These are phyloP conservation scores for Andrena bicolor DNA, from an alignment of 2,888 invertebrate genomes.

Conservation along the genomic window DNA sequence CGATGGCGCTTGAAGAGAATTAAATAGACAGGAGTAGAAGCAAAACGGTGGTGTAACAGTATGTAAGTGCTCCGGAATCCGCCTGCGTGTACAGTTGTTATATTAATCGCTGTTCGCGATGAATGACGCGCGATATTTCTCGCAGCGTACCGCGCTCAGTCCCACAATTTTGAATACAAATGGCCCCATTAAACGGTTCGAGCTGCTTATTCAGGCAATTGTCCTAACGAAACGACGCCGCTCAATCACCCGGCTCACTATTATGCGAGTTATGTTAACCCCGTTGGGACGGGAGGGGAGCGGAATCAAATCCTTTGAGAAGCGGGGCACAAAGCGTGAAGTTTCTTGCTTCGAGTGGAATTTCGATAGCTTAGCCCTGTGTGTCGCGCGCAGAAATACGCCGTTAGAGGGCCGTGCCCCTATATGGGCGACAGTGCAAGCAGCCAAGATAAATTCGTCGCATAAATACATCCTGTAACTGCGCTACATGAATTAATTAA, in stretches of 20 bases:
- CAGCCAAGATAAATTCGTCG: slow-evolving; percentile 41
- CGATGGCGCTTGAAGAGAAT: neutral
- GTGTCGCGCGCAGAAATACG: neutral
- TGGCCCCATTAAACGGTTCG: slow-evolving; percentile 53
- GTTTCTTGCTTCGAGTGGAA: slow-evolving; percentile 32
- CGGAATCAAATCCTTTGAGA: slow-evolving; percentile 45
- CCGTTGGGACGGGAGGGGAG: neutral
- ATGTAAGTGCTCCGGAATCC: slow-evolving; percentile 30
- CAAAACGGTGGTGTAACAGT: slow-evolving; percentile 21
- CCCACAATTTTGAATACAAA: slow-evolving; percentile 57
- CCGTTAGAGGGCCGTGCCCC: neutral
- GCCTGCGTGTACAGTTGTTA: slow-evolving; percentile 28
- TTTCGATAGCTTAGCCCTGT: slow-evolving; percentile 43
- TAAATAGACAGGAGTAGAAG: neutral
- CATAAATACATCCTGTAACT: slow-evolving; percentile 42
- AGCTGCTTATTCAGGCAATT: slow-evolving; percentile 61
- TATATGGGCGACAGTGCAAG: neutral
- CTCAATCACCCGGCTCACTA: slow-evolving; percentile 70
- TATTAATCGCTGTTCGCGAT: slow-evolving; percentile 46
- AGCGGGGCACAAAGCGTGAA: slow-evolving; percentile 29
- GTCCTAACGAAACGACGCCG: slow-evolving; percentile 72
- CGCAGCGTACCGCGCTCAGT: slow-evolving; percentile 12
- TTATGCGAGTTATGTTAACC: slow-evolving; percentile 59
- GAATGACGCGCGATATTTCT: slow-evolving; percentile 54
- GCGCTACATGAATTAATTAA: slow-evolving; percentile 45